Evolutionary conservation across 2,113 vertebrate genomes (phyloP).

Genomic region (Zosterops pallidus): DNA sequence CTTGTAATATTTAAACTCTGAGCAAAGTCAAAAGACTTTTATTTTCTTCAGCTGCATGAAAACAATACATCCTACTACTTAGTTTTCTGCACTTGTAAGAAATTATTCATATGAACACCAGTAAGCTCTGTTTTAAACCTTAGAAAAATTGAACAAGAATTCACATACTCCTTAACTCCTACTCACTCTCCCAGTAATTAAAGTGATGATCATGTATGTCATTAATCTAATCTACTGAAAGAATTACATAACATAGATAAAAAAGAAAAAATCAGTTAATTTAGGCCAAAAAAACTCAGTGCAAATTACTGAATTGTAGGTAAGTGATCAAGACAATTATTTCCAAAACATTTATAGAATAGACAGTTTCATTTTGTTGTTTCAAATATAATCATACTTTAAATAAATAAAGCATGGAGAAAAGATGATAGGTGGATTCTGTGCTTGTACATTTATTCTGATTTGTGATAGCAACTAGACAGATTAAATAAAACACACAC

Average conservation of each 20-base stretch:
- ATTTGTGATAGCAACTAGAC: not conserved
- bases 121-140: not conserved
- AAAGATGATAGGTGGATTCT: not conserved
- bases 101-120: not conserved
- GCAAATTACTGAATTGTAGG: not conserved
- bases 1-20: not conserved
- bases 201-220: not conserved
- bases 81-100: not conserved
- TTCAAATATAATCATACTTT: not conserved
- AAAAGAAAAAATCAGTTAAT: not conserved
- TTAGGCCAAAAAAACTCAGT: not conserved
- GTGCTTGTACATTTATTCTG: not conserved
- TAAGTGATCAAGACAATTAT: not conserved
- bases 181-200: not conserved
- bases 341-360: not conserved
- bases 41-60: not conserved
- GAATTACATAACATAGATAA: not conserved
- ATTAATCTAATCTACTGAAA: not conserved
- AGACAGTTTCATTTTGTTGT: not conserved
- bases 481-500: not conserved
- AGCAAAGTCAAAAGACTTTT: not conserved
- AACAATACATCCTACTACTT: not conserved
- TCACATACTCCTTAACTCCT: not conserved
- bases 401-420: not conserved
- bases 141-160: not conserved